These are phyloP conservation scores for Mimachlamys varia DNA, from an alignment of 2,888 invertebrate species.

Conservation along the genomic window DNA sequence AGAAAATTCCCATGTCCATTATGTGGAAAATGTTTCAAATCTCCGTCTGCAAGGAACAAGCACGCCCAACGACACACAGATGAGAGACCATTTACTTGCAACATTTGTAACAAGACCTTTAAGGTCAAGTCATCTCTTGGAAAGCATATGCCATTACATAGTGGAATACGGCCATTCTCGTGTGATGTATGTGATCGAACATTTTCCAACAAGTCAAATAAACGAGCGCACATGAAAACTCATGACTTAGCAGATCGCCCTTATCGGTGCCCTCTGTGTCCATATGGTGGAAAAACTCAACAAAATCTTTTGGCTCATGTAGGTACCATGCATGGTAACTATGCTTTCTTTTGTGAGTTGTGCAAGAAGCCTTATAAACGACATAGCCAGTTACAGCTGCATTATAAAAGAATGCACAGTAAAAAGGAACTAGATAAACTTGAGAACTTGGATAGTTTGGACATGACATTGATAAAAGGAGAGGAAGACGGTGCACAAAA, in stretches of 20 bases:
- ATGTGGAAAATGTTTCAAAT: slow-evolving; percentile 65
- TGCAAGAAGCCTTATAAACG: slow-evolving; percentile 70
- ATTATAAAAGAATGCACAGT: slow-evolving; percentile 63
- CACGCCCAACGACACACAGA: slow-evolving; percentile 60
- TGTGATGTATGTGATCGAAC: slow-evolving; percentile 64
- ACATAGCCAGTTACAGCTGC: slow-evolving; percentile 62
- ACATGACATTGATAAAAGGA: slow-evolving; percentile 34
- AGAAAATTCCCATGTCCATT: slow-evolving; percentile 59
- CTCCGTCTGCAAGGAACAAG: slow-evolving; percentile 55
- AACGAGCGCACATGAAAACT: slow-evolving; percentile 63
- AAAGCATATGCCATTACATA: slow-evolving; percentile 63
- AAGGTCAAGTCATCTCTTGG: slow-evolving; percentile 60
- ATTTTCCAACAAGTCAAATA: slow-evolving; percentile 59
- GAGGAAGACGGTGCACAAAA: slow-evolving; percentile 41
- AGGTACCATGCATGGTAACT: slow-evolving; percentile 66
- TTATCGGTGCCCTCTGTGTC: slow-evolving; percentile 68
- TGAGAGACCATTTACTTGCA: slow-evolving; percentile 62
- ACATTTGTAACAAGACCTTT: slow-evolving; percentile 64
- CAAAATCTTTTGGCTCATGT: slow-evolving; percentile 68
- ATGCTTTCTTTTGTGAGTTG: slow-evolving; percentile 69
- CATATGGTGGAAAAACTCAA: slow-evolving; percentile 63
- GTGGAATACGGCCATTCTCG: slow-evolving; percentile 62
- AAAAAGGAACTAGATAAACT: slow-evolving; percentile 51
- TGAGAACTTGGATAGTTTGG: background rate
- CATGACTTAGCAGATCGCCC: slow-evolving; percentile 63